Evolutionary conservation across 2,113 vertebrate species (phyloP).

Genomic region (Hyla sarda): DNA sequence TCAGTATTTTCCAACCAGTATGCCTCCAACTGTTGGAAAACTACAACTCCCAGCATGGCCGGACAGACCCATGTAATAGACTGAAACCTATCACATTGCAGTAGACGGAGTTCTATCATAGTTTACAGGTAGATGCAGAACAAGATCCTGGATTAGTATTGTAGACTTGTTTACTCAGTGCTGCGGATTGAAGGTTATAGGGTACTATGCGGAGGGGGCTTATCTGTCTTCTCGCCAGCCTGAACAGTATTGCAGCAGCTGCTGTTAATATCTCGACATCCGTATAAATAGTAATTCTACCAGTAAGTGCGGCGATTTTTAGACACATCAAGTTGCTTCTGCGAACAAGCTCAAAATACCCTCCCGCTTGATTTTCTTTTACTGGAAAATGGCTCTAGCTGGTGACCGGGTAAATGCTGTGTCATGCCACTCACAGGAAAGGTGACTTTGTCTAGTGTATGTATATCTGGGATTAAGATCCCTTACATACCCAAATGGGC

Average conservation of each 20-base stretch:
- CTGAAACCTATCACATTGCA: background rate
- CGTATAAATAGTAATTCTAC: conserved; percentile 46
- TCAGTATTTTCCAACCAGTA: too few relatives aligned
- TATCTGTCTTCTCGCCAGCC: conserved; percentile 11
- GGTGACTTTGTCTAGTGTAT: background rate
- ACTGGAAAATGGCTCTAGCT: conserved; percentile 37
- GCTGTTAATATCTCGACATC: conserved; percentile 37
- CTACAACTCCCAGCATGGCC: too few relatives aligned
- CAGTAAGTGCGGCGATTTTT: conserved; percentile 45
- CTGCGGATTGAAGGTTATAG: background rate
- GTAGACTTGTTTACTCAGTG: background rate
- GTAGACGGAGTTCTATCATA: background rate
- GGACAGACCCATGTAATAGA: background rate
- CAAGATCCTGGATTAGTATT: background rate
- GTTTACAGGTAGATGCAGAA: background rate
- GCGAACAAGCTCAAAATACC: conserved; percentile 31
- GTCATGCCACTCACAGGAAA: background rate
- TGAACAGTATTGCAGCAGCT: conserved; percentile 31
- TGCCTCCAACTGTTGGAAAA: too few relatives aligned
- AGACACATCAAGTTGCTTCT: conserved; percentile 26
- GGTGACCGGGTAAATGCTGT: background rate
- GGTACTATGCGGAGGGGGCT: background rate
- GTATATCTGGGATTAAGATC: too few relatives aligned
- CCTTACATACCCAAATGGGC: too few relatives aligned
- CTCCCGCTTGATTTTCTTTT: conserved; percentile 7